A percentile compares a stretch with the other conserved stretches of the same genome.
Evolutionary conservation across 2,113 vertebrate species (phyloP).

Genomic region (Colius striatus): DNA sequence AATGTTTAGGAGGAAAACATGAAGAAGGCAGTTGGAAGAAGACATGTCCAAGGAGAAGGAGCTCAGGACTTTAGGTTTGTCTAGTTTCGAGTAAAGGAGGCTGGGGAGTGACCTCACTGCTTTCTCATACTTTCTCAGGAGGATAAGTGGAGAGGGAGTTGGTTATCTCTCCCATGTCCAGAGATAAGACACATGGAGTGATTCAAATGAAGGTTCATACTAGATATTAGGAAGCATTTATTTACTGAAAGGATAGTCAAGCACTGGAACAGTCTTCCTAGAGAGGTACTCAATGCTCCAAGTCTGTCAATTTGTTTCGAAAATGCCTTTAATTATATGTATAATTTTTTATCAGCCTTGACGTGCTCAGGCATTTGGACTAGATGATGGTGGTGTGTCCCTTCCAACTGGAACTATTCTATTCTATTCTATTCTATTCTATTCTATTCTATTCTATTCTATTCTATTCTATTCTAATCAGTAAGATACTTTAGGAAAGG

Average conservation of each 20-base stretch:
- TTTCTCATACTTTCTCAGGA: background rate
- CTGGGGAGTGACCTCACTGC: background rate
- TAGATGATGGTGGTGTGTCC: too few species aligned
- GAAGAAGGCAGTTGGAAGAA: background rate
- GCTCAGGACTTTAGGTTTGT: background rate
- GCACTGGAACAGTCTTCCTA: too few species aligned
- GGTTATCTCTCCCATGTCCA: background rate
- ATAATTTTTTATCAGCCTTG: too few species aligned
- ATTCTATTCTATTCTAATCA: background rate
- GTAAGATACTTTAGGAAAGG: background rate
- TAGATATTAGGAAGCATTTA: too few species aligned
- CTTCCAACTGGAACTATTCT: background rate
- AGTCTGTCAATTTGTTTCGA: too few species aligned
- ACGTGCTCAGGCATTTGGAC: too few species aligned
- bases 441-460: background rate
- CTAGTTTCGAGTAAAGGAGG: background rate
- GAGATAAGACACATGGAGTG: background rate
- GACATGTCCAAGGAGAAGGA: background rate
- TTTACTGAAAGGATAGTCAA: too few species aligned
- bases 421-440: background rate
- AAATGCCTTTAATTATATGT: too few species aligned
- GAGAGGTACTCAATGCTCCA: too few species aligned
- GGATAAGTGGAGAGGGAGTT: accelerated
- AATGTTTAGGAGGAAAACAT: background rate
- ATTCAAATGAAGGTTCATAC: background rate